Percentiles rank a stretch among this genome's conserved stretches.
Evolutionary conservation across 2,888 invertebrate species (phyloP).

Genomic region (Eupithecia dodoneata): DNA sequence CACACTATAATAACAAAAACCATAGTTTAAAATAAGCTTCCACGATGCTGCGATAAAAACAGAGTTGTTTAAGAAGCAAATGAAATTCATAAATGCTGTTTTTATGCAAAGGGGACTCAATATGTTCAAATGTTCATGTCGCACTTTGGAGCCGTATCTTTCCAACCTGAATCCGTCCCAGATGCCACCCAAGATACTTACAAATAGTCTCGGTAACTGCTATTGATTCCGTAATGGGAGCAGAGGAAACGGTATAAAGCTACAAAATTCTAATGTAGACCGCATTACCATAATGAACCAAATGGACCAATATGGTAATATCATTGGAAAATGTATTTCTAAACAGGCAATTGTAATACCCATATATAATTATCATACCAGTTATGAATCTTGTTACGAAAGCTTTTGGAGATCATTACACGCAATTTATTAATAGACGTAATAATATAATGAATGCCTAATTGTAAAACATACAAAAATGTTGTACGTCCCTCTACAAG

Average conservation of each 20-base stretch:
- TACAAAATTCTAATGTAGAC: constrained; percentile 54
- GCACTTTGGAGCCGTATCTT: background rate
- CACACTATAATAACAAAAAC: no score
- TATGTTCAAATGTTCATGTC: background rate
- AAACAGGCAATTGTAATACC: constrained; percentile 14
- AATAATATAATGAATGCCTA: constrained; percentile 34
- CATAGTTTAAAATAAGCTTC: background rate
- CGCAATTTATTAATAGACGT: constrained; percentile 18
- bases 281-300: constrained; percentile 55
- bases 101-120: background rate
- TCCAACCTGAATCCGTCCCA: constrained; percentile 15
- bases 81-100: background rate
- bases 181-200: constrained; percentile 8
- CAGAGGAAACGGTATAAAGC: constrained; percentile 54
- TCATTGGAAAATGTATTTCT: constrained; percentile 48
- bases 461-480: constrained; percentile 28
- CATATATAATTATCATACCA: background rate
- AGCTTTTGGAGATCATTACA: constrained; percentile 38
- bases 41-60: background rate
- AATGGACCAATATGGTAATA: constrained; percentile 41
- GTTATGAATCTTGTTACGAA: constrained; percentile 22
- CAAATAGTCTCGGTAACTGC: constrained; percentile 36
- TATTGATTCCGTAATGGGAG: constrained; percentile 57
- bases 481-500: constrained; percentile 44
- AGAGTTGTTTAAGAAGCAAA: background rate